Conservation (phyloP, 2,888 invertebrate species). For the Stenurella melanura region DNA sequence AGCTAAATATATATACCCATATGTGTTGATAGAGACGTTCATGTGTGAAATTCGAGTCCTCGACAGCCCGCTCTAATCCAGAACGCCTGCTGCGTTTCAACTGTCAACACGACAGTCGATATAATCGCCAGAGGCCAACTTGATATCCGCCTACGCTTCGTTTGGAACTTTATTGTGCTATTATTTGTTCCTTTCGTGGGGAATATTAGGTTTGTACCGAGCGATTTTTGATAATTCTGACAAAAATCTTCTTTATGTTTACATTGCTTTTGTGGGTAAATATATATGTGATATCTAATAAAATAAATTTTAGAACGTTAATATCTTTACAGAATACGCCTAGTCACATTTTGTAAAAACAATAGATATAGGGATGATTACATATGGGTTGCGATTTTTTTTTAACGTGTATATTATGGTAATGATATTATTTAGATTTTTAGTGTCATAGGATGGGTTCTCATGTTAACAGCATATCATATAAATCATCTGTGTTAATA, state of each 20-base stretch:
- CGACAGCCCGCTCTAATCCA: slow-evolving; percentile 60
- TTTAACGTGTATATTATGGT: too few species aligned
- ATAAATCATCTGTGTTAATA: too few species aligned
- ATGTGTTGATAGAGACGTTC: slow-evolving; percentile 49
- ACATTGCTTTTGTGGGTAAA: slow-evolving; percentile 1
- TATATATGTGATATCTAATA: not conserved
- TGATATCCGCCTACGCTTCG: slow-evolving; percentile 64
- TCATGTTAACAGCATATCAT: too few species aligned
- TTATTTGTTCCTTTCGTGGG: slow-evolving; percentile 61
- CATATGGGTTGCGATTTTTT: too few species aligned
- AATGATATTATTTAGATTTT: too few species aligned
- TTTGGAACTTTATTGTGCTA: slow-evolving; percentile 61
- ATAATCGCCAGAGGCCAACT: slow-evolving; percentile 64
- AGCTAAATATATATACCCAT: slow-evolving; percentile 26
- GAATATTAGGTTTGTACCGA: slow-evolving; percentile 57
- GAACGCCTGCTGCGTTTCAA: slow-evolving; percentile 63
- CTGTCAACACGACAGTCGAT: slow-evolving; percentile 67
- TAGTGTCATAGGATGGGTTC: too few species aligned
- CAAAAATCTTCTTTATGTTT: not conserved
- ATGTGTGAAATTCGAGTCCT: slow-evolving; percentile 60
- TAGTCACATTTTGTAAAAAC: too few species aligned
- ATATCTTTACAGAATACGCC: not conserved
- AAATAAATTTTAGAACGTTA: not conserved
- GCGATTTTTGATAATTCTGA: slow-evolving; percentile 44
- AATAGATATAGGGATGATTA: too few species aligned